phyloP scores from a whole-genome alignment of 2,797 vertebrate genomes.

The Premnoplex brunnescens region DNA sequence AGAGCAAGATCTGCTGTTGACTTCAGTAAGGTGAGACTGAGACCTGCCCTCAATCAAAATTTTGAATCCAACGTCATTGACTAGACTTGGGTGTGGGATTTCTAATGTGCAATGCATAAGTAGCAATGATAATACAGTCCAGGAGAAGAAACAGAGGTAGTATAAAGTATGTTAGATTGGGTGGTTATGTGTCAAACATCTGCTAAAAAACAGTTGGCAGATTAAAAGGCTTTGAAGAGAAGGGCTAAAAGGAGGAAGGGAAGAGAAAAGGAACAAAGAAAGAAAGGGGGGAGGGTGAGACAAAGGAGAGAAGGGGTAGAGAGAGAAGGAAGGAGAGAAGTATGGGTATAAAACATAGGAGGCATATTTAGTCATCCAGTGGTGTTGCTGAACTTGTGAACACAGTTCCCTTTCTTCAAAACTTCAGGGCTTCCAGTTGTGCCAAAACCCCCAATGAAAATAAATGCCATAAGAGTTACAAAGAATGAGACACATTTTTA shows the following conservation, averaged over 20 bases:
- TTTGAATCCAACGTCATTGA: not conserved
- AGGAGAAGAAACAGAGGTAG: not conserved
- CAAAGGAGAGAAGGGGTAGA: not conserved
- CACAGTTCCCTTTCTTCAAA: not conserved
- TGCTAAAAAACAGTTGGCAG: not conserved
- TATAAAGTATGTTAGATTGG: not conserved
- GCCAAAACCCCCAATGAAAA: not conserved
- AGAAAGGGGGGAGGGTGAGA: not conserved
- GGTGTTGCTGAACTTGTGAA: not conserved
- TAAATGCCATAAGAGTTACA: not conserved
- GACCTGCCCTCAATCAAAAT: not conserved
- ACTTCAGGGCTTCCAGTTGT: not conserved
- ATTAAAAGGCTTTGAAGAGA: not conserved
- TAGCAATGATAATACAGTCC: not conserved
- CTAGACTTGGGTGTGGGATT: not conserved
- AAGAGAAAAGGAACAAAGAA: not conserved
- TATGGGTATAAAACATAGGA: rapidly evolving
- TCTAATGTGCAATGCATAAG: not conserved
- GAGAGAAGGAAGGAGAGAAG: not conserved
- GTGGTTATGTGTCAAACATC: not conserved
- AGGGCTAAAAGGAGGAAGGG: not conserved
- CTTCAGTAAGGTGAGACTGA: not conserved
- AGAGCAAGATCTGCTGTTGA: not conserved
- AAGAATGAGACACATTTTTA: not conserved
- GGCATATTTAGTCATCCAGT: not conserved